Evolutionary conservation across 1,140 invertebrate genomes (phyloP).

Genomic region (Eriocheir sinensis): DNA sequence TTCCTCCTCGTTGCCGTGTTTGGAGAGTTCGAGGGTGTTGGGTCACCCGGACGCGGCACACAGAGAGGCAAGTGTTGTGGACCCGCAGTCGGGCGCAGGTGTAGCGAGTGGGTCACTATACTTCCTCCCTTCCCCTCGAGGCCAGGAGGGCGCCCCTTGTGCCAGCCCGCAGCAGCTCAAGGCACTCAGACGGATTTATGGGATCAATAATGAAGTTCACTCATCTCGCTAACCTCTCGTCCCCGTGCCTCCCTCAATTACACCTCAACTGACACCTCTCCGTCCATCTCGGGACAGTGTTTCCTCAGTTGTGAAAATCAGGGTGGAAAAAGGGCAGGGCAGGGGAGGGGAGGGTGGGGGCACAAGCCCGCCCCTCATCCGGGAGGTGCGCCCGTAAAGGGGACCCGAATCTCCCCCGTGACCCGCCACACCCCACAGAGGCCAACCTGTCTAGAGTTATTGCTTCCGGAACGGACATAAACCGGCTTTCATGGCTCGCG

Average conservation of each 20-base stretch:
- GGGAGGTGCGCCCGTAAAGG: neutral
- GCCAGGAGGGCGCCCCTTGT: neutral
- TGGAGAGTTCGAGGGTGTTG: neutral
- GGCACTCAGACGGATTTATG: neutral
- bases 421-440: neutral
- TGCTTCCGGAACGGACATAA: neutral
- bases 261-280: neutral
- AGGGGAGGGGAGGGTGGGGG: neutral
- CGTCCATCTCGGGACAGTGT: neutral
- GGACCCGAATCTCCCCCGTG: neutral
- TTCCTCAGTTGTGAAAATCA: slow-evolving; percentile 9
- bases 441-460: neutral
- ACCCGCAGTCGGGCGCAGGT: neutral
- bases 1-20: neutral
- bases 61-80: neutral
- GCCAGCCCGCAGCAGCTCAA: neutral
- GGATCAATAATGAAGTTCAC: neutral
- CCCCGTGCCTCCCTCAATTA: neutral
- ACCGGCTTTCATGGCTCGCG: neutral
- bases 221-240: neutral
- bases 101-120: neutral
- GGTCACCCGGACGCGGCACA: neutral
- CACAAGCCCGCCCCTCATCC: neutral
- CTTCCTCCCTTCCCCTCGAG: neutral
- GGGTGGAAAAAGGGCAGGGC: neutral